Evolutionary conservation across 2,797 vertebrate species (phyloP).

Genomic region (Melopsittacus undulatus): DNA sequence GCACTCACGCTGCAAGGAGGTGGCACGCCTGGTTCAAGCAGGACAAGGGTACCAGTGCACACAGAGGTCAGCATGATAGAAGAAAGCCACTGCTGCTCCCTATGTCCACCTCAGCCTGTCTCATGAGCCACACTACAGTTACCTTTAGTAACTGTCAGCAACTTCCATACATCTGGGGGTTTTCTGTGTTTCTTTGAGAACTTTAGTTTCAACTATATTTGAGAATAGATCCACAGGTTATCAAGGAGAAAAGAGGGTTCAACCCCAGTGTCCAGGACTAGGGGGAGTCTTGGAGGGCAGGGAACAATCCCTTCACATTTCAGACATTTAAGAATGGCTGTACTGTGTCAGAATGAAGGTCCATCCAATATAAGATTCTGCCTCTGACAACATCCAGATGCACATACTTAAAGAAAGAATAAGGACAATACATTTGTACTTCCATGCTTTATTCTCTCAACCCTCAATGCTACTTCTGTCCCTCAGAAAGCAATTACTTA

Average conservation of each 20-base stretch:
- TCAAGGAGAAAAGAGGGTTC: not conserved
- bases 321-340: not conserved
- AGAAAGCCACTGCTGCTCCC: not conserved
- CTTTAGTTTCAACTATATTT: not conserved
- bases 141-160: not conserved
- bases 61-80: not conserved
- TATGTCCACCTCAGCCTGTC: not conserved
- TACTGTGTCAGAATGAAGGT: not conserved
- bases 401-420: not conserved
- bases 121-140: not conserved
- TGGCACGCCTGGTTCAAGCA: fast-evolving
- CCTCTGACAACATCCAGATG: not conserved
- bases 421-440: not conserved
- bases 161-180: fast-evolving
- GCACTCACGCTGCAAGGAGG: fast-evolving
- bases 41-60: not conserved
- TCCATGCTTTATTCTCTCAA: not conserved
- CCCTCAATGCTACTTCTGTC: not conserved
- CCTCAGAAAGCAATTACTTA: not conserved
- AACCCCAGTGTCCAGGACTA: not conserved
- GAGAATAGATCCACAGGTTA: not conserved
- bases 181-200: not conserved
- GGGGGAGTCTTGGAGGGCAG: fast-evolving
- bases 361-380: not conserved
- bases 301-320: not conserved